A percentile compares a stretch with the other conserved stretches of the same genome.
Conservation (phyloP, 2,888 invertebrate genomes). For the Rotaria socialis region DNA sequence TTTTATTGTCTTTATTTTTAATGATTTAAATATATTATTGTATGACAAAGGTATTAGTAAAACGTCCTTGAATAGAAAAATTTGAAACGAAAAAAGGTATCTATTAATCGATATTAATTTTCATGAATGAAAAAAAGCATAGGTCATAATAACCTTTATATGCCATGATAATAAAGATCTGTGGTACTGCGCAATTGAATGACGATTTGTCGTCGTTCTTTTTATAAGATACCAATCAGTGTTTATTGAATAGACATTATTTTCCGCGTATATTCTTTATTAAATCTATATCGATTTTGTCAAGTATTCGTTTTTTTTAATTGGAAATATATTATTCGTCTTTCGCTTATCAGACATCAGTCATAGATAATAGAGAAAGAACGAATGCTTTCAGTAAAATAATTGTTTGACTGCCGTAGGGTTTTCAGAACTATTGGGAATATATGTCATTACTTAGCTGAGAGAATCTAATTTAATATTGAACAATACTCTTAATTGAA, state of each 20-base stretch:
- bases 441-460: too few relatives aligned
- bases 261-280: background rate
- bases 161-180: background rate
- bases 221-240: background rate
- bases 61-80: background rate
- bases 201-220: too few relatives aligned
- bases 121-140: background rate
- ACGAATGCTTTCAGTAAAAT: too few relatives aligned
- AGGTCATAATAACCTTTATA: background rate
- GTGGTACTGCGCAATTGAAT: background rate
- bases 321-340: too few relatives aligned
- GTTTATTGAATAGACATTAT: background rate
- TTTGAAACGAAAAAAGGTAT: background rate
- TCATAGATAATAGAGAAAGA: too few relatives aligned
- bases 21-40: background rate
- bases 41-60: background rate
- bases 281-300: too few relatives aligned
- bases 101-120: background rate
- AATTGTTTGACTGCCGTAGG: too few relatives aligned
- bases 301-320: too few relatives aligned
- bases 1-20: background rate
- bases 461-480: too few relatives aligned
- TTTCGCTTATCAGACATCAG: too few relatives aligned
- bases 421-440: too few relatives aligned
- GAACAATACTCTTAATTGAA: too few relatives aligned